phyloP scores from a whole-genome alignment of 2,888 invertebrate genomes.

The Zaprionus lineosus region DNA sequence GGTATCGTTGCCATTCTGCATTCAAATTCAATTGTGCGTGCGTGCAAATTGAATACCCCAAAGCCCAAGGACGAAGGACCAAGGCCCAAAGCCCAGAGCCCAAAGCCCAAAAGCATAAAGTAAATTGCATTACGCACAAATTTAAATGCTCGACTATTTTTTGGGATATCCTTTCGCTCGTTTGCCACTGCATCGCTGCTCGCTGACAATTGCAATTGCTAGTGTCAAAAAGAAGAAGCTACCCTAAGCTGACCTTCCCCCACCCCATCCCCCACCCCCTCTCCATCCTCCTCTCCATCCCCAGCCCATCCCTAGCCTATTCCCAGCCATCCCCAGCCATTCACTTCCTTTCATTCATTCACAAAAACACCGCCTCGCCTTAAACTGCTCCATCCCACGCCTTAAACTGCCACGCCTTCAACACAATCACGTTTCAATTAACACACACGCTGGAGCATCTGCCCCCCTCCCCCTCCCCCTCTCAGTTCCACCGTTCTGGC shows the following conservation, averaged over 20 bases:
- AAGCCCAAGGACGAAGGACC: too few relatives aligned
- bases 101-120: constrained; percentile 75
- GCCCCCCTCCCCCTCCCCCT: background rate
- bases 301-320: background rate
- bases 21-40: constrained; percentile 80
- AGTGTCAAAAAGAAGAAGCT: constrained; percentile 61
- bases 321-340: too few relatives aligned
- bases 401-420: constrained; percentile 15
- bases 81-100: too few relatives aligned
- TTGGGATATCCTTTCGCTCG: too few relatives aligned
- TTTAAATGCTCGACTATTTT: constrained; percentile 57
- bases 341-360: too few relatives aligned
- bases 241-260: too few relatives aligned
- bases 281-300: background rate
- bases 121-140: constrained; percentile 71
- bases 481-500: constrained; percentile 22
- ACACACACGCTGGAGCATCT: constrained; percentile 54
- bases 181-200: too few relatives aligned
- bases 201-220: constrained; percentile 60
- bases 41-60: constrained; percentile 81
- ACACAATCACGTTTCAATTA: constrained; percentile 75
- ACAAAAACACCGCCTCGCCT: too few relatives aligned
- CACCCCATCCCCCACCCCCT: constrained; percentile 4
- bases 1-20: constrained; percentile 65
- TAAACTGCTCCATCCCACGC: background rate